A percentile compares a stretch with the other conserved stretches of the same genome.
phyloP scores from a whole-genome alignment of 1,140 invertebrate species.

The Drosophila gunungcola region DNA sequence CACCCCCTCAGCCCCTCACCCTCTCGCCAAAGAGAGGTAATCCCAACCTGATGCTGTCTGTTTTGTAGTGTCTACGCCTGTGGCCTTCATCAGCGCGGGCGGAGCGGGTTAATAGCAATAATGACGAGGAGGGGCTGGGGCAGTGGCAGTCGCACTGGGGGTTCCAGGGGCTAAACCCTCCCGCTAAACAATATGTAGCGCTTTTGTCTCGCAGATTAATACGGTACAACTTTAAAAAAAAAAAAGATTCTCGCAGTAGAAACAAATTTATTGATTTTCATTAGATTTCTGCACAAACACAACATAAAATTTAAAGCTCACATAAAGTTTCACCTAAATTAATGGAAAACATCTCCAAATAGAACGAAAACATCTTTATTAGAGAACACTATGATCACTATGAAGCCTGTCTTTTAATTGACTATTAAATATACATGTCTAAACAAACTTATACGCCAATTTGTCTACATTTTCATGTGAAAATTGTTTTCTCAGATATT shows the following conservation, averaged over 20 bases:
- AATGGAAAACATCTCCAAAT: too few species aligned
- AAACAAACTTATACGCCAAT: not conserved
- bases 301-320: too few species aligned
- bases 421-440: too few species aligned
- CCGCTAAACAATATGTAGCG: not conserved
- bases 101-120: constrained; percentile 65
- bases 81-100: constrained; percentile 26
- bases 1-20: not conserved
- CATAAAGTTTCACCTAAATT: too few species aligned
- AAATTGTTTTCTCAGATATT: not conserved
- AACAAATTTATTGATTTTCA: not conserved
- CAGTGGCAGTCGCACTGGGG: constrained; percentile 13
- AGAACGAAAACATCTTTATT: too few species aligned
- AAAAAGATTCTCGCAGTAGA: not conserved
- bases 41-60: constrained; percentile 77
- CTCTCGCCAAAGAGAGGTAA: constrained; percentile 51
- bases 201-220: not conserved
- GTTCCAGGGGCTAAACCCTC: not conserved
- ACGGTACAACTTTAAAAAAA: not conserved
- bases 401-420: too few species aligned
- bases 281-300: too few species aligned
- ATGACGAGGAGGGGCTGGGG: constrained; percentile 8
- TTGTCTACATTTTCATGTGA: not conserved
- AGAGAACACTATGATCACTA: too few species aligned
- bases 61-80: constrained; percentile 67